A percentile compares a stretch with the other conserved stretches of the same genome.
Conservation (phyloP, 2,797 vertebrate species). For the Crypturellus tataupa region DNA sequence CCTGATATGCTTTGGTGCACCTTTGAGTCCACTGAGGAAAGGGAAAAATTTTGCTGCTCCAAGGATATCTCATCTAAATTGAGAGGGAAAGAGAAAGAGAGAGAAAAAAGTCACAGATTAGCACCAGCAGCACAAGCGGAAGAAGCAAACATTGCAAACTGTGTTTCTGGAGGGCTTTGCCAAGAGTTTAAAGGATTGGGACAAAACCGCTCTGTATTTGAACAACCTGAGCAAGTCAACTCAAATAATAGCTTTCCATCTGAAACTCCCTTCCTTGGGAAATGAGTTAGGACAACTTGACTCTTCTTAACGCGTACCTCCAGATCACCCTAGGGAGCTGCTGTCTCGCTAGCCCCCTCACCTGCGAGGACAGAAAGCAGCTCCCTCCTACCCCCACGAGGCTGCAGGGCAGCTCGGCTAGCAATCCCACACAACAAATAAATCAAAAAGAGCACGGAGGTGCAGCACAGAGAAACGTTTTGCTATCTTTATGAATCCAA, state of each 20-base stretch:
- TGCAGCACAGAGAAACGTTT: not conserved
- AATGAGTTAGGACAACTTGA: rapidly evolving
- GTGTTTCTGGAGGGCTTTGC: not conserved
- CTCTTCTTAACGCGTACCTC: not conserved
- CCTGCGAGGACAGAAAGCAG: not conserved
- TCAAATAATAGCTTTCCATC: not conserved
- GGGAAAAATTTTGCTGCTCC: constrained; percentile 67
- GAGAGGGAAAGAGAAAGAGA: constrained; percentile 20
- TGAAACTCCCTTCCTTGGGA: not conserved
- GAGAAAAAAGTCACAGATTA: not conserved
- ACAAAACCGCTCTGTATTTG: not conserved
- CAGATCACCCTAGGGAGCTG: not conserved
- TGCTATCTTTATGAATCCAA: not conserved
- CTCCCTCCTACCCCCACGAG: not conserved
- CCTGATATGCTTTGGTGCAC: constrained; percentile 24
- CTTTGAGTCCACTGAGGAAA: constrained; percentile 34
- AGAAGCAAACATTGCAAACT: not conserved
- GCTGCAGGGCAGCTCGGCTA: not conserved
- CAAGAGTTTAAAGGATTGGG: not conserved
- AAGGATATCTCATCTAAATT: constrained; percentile 59
- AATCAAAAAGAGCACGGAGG: not conserved
- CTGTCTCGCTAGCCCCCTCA: rapidly evolving
- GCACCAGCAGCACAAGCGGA: not conserved
- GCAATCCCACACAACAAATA: not conserved
- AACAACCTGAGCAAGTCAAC: not conserved